Conservation (phyloP, 2,113 vertebrate species). For the Tautogolabrus adspersus region DNA sequence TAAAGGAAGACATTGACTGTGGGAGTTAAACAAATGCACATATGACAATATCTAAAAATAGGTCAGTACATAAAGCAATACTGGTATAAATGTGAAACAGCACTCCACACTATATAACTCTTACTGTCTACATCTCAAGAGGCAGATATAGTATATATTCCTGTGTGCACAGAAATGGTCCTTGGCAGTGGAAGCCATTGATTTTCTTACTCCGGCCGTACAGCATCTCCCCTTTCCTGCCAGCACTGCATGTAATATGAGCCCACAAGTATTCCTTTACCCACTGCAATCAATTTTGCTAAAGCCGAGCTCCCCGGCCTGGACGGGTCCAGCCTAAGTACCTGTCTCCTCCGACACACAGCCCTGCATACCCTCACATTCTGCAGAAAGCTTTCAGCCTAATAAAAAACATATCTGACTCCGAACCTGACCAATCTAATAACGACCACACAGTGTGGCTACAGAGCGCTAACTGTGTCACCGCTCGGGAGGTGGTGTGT, state of each 20-base stretch:
- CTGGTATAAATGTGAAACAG: slow-evolving; percentile 22
- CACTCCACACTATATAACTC: slow-evolving; percentile 16
- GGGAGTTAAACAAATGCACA: slow-evolving; percentile 36
- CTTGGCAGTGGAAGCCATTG: slow-evolving; percentile 65
- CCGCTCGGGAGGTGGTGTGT: slow-evolving; percentile 15
- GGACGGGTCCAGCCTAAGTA: slow-evolving; percentile 64
- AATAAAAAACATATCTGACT: slow-evolving; percentile 70
- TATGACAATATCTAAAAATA: neutral
- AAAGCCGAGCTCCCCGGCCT: slow-evolving; percentile 52
- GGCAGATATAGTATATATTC: slow-evolving; percentile 38
- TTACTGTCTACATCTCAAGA: slow-evolving; percentile 37
- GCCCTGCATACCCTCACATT: slow-evolving; percentile 29
- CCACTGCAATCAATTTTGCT: slow-evolving; percentile 77
- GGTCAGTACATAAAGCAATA: slow-evolving; percentile 29
- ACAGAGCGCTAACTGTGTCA: slow-evolving; percentile 55
- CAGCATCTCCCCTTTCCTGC: slow-evolving; percentile 62
- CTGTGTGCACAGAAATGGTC: slow-evolving; percentile 45
- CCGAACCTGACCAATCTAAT: slow-evolving; percentile 58
- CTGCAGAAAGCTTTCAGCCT: slow-evolving; percentile 56
- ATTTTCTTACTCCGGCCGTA: slow-evolving; percentile 67
- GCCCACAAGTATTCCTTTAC: slow-evolving; percentile 71
- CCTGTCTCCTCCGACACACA: slow-evolving; percentile 53
- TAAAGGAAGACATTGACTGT: slow-evolving; percentile 47
- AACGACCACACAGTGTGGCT: slow-evolving; percentile 52
- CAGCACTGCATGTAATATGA: slow-evolving; percentile 75